Percentiles rank a stretch among this genome's conserved stretches.
Evolutionary conservation across 2,113 vertebrate genomes (phyloP).

Genomic region (Dissostichus mawsoni): DNA sequence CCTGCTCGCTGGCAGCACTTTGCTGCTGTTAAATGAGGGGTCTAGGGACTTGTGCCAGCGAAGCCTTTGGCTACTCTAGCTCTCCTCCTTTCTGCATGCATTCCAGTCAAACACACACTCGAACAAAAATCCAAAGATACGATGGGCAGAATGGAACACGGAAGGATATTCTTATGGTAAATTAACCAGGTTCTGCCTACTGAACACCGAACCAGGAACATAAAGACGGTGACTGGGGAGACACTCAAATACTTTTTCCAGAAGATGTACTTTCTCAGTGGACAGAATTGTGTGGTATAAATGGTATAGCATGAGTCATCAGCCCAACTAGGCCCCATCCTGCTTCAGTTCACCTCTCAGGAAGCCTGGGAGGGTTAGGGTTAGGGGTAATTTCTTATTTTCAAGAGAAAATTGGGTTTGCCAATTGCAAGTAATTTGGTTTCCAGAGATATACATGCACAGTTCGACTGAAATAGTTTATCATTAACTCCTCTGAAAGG

Average conservation of each 20-base stretch:
- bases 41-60: slow-evolving; percentile 68
- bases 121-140: slow-evolving; percentile 21
- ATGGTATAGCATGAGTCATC: too few species aligned
- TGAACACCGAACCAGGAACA: slow-evolving; percentile 13
- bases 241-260: neutral
- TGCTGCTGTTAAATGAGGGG: slow-evolving; percentile 77
- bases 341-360: neutral
- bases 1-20: slow-evolving; percentile 63
- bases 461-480: too few species aligned
- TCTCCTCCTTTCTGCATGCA: slow-evolving; percentile 34
- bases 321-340: neutral
- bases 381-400: neutral
- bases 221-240: slow-evolving; percentile 3
- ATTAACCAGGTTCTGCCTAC: slow-evolving; percentile 20
- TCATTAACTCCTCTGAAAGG: too few species aligned
- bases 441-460: neutral
- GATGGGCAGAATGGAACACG: slow-evolving; percentile 23
- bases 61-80: slow-evolving; percentile 60
- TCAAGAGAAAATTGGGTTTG: neutral
- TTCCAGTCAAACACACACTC: slow-evolving; percentile 44
- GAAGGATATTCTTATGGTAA: slow-evolving; percentile 38
- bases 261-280: slow-evolving; percentile 9
- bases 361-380: neutral
- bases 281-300: neutral
- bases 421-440: neutral